A percentile compares a stretch with the other conserved stretches of the same genome.
These are phyloP conservation scores for Parascotia fuliginaria DNA, from an alignment of 2,888 invertebrate species.

Conservation along the genomic window DNA sequence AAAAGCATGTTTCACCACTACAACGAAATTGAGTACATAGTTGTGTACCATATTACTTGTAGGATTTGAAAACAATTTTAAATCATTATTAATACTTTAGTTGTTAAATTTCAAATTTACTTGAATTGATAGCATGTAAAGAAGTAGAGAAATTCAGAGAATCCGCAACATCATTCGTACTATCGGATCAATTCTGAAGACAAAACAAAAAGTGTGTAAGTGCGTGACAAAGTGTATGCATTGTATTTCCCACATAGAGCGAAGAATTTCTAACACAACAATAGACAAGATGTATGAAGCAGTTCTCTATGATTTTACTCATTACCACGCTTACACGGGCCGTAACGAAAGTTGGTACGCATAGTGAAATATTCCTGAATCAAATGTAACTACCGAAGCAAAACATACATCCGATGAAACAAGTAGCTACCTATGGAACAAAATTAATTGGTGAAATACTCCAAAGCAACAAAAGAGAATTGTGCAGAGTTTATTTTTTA, in stretches of 20 bases:
- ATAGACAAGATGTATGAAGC: slow-evolving; percentile 26
- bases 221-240: slow-evolving; percentile 21
- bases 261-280: slow-evolving; percentile 31
- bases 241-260: slow-evolving; percentile 27
- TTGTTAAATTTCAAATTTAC: too few species aligned
- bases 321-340: slow-evolving; percentile 20
- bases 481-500: too few species aligned
- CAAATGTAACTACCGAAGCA: slow-evolving; percentile 22
- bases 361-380: slow-evolving; percentile 24
- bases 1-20: too few species aligned
- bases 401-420: slow-evolving; percentile 13
- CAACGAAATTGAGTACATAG: too few species aligned
- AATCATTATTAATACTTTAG: too few species aligned
- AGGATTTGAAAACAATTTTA: too few species aligned
- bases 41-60: too few species aligned
- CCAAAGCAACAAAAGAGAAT: too few species aligned
- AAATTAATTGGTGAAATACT: too few species aligned
- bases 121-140: neutral
- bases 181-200: slow-evolving; percentile 8
- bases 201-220: slow-evolving; percentile 15
- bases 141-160: neutral
- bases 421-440: too few species aligned
- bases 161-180: neutral
- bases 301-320: slow-evolving; percentile 26
- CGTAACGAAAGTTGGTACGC: slow-evolving; percentile 29